phyloP scores from a whole-genome alignment of 2,888 invertebrate species.

The Zygothrica quintamaculata region DNA sequence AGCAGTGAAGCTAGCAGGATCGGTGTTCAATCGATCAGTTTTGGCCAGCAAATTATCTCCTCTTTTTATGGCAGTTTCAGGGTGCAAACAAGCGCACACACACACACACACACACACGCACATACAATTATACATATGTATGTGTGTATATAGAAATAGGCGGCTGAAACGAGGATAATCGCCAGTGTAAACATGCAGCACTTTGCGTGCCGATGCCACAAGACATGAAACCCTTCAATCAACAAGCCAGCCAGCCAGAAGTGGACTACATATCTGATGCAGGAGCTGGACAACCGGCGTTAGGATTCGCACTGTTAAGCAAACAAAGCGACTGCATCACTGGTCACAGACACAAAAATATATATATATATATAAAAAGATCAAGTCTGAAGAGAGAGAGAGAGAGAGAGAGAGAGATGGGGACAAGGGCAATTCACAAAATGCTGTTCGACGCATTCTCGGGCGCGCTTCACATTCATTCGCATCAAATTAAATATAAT shows the following conservation, averaged over 20 bases:
- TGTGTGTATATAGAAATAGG: slow-evolving; percentile 2
- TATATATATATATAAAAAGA: too few relatives aligned
- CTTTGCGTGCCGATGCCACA: slow-evolving; percentile 73
- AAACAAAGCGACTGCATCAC: slow-evolving; percentile 55
- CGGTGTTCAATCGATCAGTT: slow-evolving; percentile 66
- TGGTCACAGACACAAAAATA: too few relatives aligned
- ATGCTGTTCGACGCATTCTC: slow-evolving; percentile 53
- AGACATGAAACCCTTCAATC: slow-evolving; percentile 71
- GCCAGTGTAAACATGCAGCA: slow-evolving; percentile 76
- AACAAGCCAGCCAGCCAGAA: slow-evolving; percentile 31
- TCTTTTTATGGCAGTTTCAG: slow-evolving; percentile 60
- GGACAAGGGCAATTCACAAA: slow-evolving; percentile 25
- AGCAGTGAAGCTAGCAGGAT: slow-evolving; percentile 55
- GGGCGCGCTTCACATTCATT: slow-evolving; percentile 61
- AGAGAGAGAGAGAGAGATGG: background rate
- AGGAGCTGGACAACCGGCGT: slow-evolving; percentile 55
- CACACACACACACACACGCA: slow-evolving; percentile 23
- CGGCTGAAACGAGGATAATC: slow-evolving; percentile 63
- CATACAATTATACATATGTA: slow-evolving; percentile 12
- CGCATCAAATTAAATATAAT: slow-evolving; percentile 74
- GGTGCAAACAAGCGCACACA: slow-evolving; percentile 38
- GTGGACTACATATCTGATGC: slow-evolving; percentile 2
- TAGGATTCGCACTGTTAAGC: slow-evolving; percentile 78
- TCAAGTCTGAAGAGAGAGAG: background rate
- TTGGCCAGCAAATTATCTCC: slow-evolving; percentile 80